phyloP scores from a whole-genome alignment of 2,797 vertebrate species.

The Falco berigora region DNA sequence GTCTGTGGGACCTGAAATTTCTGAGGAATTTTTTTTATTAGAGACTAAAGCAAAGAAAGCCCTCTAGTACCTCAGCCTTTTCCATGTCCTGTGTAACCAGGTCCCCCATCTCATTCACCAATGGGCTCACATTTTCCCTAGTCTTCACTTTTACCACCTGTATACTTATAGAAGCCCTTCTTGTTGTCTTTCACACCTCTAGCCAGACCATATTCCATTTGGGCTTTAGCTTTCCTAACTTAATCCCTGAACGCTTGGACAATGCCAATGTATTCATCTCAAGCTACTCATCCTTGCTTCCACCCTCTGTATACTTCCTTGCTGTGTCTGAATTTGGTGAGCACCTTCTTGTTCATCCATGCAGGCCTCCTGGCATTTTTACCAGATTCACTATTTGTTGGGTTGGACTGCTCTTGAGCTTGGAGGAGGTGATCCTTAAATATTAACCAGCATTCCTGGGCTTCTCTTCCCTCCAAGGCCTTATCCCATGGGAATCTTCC shows the following conservation, averaged over 20 bases:
- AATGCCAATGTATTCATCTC: background rate
- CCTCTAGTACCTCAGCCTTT: background rate
- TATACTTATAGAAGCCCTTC: background rate
- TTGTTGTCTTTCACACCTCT: background rate
- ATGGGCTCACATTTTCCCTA: too few species aligned
- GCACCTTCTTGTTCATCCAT: background rate
- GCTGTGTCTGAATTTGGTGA: background rate
- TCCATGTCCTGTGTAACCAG: too few species aligned
- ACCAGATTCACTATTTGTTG: background rate
- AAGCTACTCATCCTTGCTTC: background rate
- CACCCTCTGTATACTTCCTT: background rate
- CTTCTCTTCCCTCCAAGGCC: background rate
- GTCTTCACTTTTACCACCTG: too few species aligned
- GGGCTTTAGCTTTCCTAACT: background rate
- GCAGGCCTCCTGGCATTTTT: background rate
- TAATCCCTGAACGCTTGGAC: background rate
- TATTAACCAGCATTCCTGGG: background rate
- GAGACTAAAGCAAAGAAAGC: background rate
- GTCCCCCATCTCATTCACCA: too few species aligned
- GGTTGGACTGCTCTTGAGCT: background rate
- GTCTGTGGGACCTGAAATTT: background rate
- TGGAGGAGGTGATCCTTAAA: background rate
- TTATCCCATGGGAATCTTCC: background rate
- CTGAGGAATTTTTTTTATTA: background rate
- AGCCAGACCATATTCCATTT: background rate